These are phyloP conservation scores for Ciconia nigra DNA, from an alignment of 2,797 vertebrate species.

Conservation along the genomic window DNA sequence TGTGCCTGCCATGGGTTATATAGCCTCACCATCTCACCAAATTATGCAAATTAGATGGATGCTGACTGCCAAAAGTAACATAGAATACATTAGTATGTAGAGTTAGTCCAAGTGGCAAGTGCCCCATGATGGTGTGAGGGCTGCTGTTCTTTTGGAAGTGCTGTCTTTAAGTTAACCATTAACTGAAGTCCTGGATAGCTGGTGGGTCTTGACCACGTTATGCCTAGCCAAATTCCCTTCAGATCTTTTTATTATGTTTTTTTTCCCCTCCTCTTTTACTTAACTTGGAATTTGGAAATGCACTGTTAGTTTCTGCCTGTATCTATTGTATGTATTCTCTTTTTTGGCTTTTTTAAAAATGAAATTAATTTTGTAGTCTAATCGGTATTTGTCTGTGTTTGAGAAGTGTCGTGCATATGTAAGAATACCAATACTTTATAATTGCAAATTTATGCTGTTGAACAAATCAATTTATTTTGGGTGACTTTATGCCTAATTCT, in stretches of 20 bases:
- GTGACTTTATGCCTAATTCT: neutral
- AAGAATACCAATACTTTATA: neutral
- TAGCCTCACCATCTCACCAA: neutral
- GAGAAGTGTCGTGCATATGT: neutral
- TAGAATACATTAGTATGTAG: neutral
- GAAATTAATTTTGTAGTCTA: neutral
- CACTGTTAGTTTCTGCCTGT: neutral
- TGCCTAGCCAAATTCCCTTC: neutral
- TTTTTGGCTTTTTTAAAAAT: neutral
- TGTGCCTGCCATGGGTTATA: neutral
- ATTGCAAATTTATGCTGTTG: neutral
- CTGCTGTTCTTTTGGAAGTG: neutral
- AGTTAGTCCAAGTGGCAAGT: neutral
- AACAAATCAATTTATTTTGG: neutral
- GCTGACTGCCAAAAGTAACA: neutral
- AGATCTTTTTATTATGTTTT: neutral
- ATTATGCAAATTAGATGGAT: neutral
- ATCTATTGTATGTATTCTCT: accelerated
- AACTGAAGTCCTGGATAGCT: neutral
- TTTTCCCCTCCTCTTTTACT: neutral
- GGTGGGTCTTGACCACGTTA: neutral
- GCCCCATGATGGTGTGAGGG: accelerated
- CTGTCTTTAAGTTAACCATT: neutral
- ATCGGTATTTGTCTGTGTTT: neutral
- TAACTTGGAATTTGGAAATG: neutral